Evolutionary conservation across 2,888 invertebrate genomes (phyloP).

Genomic region (Epistrophe eligans): DNA sequence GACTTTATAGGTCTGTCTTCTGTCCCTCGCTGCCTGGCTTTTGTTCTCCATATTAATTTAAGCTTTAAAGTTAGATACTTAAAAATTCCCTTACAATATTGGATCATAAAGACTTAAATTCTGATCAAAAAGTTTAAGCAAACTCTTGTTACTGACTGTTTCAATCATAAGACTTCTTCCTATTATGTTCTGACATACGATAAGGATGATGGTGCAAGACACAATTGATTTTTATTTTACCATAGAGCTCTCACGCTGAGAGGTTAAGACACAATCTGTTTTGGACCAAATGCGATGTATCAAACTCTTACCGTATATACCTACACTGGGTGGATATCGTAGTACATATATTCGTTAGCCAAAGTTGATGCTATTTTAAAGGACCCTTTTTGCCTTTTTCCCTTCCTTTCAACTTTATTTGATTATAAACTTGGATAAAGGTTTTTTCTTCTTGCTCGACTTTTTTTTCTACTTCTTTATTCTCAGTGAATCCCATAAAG

Average conservation of each 20-base stretch:
- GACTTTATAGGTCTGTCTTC: no score
- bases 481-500: slow-evolving; percentile 67
- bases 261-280: slow-evolving; percentile 58
- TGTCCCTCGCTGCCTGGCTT: no score
- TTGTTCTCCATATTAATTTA: no score
- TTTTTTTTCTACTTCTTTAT: slow-evolving; percentile 9
- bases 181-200: slow-evolving; percentile 1
- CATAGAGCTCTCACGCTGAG: slow-evolving; percentile 36
- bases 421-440: slow-evolving; percentile 63
- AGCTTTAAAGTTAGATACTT: not conserved
- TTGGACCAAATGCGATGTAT: slow-evolving; percentile 78
- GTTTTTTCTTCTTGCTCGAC: slow-evolving; percentile 14
- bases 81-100: not conserved
- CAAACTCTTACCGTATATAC: slow-evolving; percentile 33
- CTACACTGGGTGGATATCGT: not conserved
- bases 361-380: slow-evolving; percentile 68
- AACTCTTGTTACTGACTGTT: slow-evolving; percentile 35
- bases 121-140: not conserved
- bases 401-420: slow-evolving; percentile 66
- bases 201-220: slow-evolving; percentile 43
- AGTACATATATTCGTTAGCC: slow-evolving; percentile 21
- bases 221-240: slow-evolving; percentile 31
- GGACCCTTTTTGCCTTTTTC: slow-evolving; percentile 49
- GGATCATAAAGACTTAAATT: not conserved
- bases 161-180: not conserved